These are phyloP conservation scores for Armadillidium nasatum DNA, from an alignment of 1,140 invertebrate species.

Conservation along the genomic window DNA sequence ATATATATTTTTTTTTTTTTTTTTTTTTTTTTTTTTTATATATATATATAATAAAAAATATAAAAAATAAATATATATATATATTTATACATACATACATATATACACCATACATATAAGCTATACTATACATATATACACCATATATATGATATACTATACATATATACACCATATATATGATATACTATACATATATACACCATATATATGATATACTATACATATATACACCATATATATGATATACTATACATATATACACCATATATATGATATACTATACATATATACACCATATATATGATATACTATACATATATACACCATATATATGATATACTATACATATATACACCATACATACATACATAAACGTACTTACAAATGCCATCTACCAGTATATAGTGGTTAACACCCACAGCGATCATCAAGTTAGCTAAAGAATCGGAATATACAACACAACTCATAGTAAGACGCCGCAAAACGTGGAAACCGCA, in stretches of 20 bases:
- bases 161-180: slow-evolving; percentile 11
- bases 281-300: slow-evolving; percentile 16
- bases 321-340: neutral
- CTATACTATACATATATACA: slow-evolving; percentile 26
- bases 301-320: slow-evolving; percentile 21
- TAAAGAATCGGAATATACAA: too few relatives aligned
- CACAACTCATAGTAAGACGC: too few relatives aligned
- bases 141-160: slow-evolving; percentile 25
- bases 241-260: neutral
- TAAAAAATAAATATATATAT: slow-evolving; percentile 23
- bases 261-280: slow-evolving; percentile 14
- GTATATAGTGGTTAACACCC: too few relatives aligned
- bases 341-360: neutral
- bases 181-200: slow-evolving; percentile 21
- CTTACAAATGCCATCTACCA: too few relatives aligned
- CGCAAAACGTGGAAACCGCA: too few relatives aligned
- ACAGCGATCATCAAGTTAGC: too few relatives aligned
- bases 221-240: slow-evolving; percentile 18
- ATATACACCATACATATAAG: slow-evolving; percentile 21
- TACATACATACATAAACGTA: slow-evolving; percentile 13
- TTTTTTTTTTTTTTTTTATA: too few relatives aligned
- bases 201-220: slow-evolving; percentile 20
- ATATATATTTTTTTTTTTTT: too few relatives aligned
- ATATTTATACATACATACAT: slow-evolving; percentile 20
- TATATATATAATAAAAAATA: too few relatives aligned